Base-by-base conservation (phyloP, 2,113 vertebrate genomes). In the Agapornis roseicollis region DNA sequence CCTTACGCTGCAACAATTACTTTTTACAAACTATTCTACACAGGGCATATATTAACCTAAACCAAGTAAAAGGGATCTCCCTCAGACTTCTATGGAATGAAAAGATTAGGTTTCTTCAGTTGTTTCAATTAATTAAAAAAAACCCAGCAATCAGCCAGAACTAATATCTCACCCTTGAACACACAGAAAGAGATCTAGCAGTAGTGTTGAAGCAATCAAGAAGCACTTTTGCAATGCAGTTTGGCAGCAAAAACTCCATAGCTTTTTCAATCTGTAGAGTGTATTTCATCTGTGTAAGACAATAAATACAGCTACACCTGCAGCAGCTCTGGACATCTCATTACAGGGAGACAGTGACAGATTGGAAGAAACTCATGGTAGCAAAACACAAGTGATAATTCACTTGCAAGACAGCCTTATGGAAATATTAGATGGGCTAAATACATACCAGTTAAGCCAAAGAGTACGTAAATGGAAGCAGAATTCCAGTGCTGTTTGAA, bases 221-320 rank as follows among this genome's bases (percentile, higher is more conserved):
- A 82, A 88, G 52, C 65, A 42, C 5, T 81, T 89, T 79, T 69
- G 39, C 33, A 78, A 27, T 86, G 52, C 25, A 55, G 13, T 78
- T 80, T 72, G 76, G 65, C 44, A 92, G 27, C 22, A 61, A 47
- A 28, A 85, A 80, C 35, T 80, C 55, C 60, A 79, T 71, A 84
- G 52, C 8, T 78, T 80, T 95, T 80, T 85, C 56, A 90, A 28
- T 74, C 50, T 74, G 64, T 69, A 76, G 52, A 83, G 31, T 8
- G 18, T 53, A 78, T 86, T 92, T 95, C 5, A 50, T 91, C 76
- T 80, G 3, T 18, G 50, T 68, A 61, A 56, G 60, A 41, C 33
- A 80, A 86, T 86, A 94, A 95, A 94, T 88, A 89, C 60, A 86
- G 49, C 79, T 55, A 56, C 29, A 93, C 24, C 41, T 96, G 47